Percentiles rank a stretch among this genome's conserved stretches.
phyloP scores from a whole-genome alignment of 2,888 invertebrate genomes.

The Drosophila ustulata region DNA sequence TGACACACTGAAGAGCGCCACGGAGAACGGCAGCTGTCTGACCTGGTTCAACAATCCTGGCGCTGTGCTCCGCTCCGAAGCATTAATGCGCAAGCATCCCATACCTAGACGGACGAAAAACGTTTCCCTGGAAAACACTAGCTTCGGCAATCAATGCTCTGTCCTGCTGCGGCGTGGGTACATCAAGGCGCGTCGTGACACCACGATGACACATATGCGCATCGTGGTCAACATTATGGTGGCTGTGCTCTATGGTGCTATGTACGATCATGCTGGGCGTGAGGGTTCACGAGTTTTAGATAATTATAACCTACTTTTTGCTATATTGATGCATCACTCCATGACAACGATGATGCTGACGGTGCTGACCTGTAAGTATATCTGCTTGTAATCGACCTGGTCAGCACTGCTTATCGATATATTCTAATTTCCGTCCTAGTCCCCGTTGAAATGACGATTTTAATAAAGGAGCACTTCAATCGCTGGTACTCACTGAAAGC shows the following conservation, averaged over 20 bases:
- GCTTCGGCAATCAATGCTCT: conserved; percentile 89
- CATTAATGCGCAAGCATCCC: conserved; percentile 87
- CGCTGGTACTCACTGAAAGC: conserved; percentile 95
- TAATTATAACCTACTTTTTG: conserved; percentile 95
- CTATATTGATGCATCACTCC: conserved; percentile 96
- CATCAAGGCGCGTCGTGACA: conserved; percentile 90
- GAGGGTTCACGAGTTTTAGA: conserved; percentile 92
- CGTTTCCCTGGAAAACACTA: conserved; percentile 88
- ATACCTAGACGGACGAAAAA: conserved; percentile 85
- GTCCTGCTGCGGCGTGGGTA: conserved; percentile 90
- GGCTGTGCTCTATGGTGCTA: conserved; percentile 91
- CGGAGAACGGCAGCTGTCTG: conserved; percentile 89
- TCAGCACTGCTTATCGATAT: neutral
- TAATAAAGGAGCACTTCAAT: conserved; percentile 94
- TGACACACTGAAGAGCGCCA: conserved; percentile 87
- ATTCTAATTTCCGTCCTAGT: conserved; percentile 64
- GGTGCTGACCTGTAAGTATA: conserved; percentile 92
- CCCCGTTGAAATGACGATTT: conserved; percentile 92
- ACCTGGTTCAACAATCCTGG: conserved; percentile 89
- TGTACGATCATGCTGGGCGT: conserved; percentile 91
- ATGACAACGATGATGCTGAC: conserved; percentile 97
- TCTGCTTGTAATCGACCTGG: neutral
- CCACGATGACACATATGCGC: conserved; percentile 91
- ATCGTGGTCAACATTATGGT: conserved; percentile 90
- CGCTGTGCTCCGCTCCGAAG: conserved; percentile 87